Evolutionary conservation across 2,113 vertebrate species (phyloP).

Genomic region (Oceanites oceanicus): DNA sequence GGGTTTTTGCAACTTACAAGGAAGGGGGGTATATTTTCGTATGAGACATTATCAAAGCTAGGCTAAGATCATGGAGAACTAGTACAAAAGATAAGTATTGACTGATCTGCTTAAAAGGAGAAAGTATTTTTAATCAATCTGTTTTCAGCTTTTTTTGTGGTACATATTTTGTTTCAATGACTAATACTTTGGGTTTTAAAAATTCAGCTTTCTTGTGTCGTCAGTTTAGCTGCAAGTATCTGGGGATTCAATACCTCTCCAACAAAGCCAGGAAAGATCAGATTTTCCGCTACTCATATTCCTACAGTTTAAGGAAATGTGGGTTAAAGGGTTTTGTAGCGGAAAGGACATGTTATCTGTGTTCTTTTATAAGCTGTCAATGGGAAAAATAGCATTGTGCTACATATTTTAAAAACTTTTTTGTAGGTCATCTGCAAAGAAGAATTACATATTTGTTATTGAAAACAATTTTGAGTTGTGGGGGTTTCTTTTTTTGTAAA

Average conservation of each 20-base stretch:
- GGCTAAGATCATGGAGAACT: neutral
- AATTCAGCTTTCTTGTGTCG: neutral
- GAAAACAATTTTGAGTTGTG: neutral
- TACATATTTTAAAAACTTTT: neutral
- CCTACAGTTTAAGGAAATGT: neutral
- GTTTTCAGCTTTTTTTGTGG: neutral
- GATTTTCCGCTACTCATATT: neutral
- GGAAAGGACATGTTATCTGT: neutral
- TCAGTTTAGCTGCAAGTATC: neutral
- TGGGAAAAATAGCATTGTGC: neutral
- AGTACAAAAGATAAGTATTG: neutral
- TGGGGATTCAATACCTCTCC: neutral
- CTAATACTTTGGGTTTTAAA: neutral
- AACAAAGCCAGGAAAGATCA: neutral
- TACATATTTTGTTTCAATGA: neutral
- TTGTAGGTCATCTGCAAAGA: neutral
- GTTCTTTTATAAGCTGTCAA: neutral
- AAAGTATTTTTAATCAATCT: neutral
- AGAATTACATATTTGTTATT: neutral
- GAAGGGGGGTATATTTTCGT: neutral
- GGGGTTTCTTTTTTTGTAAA: neutral
- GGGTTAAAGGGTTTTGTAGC: neutral
- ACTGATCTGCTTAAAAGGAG: neutral
- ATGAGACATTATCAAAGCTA: neutral
- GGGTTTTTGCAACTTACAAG: neutral